Percentiles rank a stretch among this genome's conserved stretches.
Evolutionary conservation across 2,888 invertebrate genomes (phyloP).

Genomic region (Eupeodes luniger): DNA sequence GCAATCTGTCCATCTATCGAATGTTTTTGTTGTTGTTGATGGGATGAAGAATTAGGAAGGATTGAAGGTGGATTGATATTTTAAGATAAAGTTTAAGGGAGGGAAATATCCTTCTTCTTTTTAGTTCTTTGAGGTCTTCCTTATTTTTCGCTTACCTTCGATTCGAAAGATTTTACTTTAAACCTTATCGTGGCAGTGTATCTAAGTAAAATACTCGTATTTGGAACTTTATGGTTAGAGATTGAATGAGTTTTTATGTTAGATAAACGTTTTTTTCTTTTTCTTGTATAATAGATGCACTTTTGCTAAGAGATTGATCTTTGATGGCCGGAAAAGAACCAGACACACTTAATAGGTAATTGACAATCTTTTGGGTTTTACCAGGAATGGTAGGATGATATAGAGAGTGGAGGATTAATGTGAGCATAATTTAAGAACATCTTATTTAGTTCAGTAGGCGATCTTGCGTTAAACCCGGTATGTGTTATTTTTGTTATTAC

Average conservation of each 20-base stretch:
- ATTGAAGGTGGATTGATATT: slow-evolving; percentile 2
- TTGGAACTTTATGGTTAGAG: slow-evolving; percentile 1
- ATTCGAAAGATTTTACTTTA: background rate
- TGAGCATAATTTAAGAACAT: too few relatives aligned
- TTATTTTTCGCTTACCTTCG: background rate
- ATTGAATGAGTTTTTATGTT: slow-evolving; percentile 44
- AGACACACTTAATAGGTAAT: slow-evolving; percentile 55
- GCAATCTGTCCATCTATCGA: slow-evolving; percentile 26
- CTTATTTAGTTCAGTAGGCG: too few relatives aligned
- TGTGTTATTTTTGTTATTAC: too few relatives aligned
- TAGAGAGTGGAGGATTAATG: background rate
- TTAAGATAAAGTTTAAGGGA: background rate
- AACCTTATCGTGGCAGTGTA: slow-evolving; percentile 27
- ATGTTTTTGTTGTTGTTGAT: too few relatives aligned
- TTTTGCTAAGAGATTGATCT: slow-evolving; percentile 65
- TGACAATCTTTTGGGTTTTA: slow-evolving; percentile 15
- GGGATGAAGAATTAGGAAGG: too few relatives aligned
- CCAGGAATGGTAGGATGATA: too few relatives aligned
- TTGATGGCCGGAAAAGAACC: slow-evolving; percentile 54
- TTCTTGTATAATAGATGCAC: slow-evolving; percentile 52
- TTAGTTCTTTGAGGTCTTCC: background rate
- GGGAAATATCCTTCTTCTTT: background rate
- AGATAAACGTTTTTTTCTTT: slow-evolving; percentile 55
- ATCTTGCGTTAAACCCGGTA: too few relatives aligned
- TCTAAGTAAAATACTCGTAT: slow-evolving; percentile 24